These are phyloP conservation scores for Samia ricini DNA, from an alignment of 1,140 invertebrate genomes.

Conservation along the genomic window DNA sequence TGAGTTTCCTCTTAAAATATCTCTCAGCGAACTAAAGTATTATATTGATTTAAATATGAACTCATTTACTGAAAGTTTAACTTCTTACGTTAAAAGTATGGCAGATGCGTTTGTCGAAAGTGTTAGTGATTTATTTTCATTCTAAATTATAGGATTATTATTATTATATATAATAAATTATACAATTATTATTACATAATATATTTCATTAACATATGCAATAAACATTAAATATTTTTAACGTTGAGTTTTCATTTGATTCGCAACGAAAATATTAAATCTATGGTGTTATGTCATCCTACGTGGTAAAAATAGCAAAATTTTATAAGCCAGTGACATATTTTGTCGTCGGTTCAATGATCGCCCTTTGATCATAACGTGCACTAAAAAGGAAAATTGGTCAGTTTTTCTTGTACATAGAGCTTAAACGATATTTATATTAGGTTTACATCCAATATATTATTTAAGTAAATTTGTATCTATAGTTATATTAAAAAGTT, in stretches of 20 bases:
- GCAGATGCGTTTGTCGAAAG: conserved; percentile 26
- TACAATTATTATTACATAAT: too few species aligned
- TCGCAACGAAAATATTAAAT: background rate
- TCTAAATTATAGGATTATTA: conserved; percentile 11
- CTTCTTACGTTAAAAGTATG: conserved; percentile 28
- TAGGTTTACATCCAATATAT: background rate
- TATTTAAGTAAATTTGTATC: background rate
- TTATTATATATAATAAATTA: background rate
- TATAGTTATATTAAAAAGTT: background rate
- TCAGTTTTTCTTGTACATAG: conserved; percentile 41
- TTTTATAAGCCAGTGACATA: conserved; percentile 40
- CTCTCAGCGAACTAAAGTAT: conserved; percentile 29
- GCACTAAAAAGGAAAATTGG: conserved; percentile 60
- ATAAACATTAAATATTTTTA: too few species aligned
- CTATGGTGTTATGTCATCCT: background rate
- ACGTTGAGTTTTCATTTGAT: background rate
- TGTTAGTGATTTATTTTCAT: conserved; percentile 27
- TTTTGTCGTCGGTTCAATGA: conserved; percentile 34
- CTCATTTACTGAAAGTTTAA: conserved; percentile 27
- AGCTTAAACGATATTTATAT: conserved; percentile 25
- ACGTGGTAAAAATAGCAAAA: conserved; percentile 34
- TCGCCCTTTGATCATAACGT: conserved; percentile 54
- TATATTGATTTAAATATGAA: conserved; percentile 30
- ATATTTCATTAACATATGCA: too few species aligned
- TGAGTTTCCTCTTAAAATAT: conserved; percentile 32